Conservation (phyloP, 2,113 vertebrate genomes). For the Percina caprodes region DNA sequence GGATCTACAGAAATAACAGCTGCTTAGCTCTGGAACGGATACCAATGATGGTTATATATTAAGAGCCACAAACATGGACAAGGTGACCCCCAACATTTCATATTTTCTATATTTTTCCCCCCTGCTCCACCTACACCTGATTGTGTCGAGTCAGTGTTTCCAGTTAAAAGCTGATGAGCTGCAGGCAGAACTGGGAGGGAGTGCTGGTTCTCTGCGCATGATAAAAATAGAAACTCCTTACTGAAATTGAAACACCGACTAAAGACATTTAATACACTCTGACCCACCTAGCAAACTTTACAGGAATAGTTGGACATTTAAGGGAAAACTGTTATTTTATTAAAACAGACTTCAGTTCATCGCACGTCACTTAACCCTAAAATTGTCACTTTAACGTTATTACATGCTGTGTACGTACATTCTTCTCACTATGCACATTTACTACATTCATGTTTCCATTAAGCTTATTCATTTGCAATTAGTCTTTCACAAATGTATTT, state of each 20-base stretch:
- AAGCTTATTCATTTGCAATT: too few species aligned
- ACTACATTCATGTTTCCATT: too few species aligned
- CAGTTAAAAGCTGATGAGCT: not conserved
- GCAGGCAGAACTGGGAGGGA: too few species aligned
- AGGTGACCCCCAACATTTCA: not conserved
- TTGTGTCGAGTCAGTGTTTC: not conserved
- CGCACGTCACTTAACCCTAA: too few species aligned
- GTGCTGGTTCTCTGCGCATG: not conserved
- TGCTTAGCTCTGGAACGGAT: not conserved
- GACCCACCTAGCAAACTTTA: not conserved
- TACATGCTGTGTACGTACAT: too few species aligned
- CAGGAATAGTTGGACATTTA: constrained; percentile 1
- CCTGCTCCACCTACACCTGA: not conserved
- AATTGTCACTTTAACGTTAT: too few species aligned
- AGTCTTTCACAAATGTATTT: too few species aligned
- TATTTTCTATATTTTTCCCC: not conserved
- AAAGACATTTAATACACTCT: constrained; percentile 16
- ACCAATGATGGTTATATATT: not conserved
- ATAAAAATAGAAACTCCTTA: constrained; percentile 61
- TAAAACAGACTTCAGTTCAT: too few species aligned
- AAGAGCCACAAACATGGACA: not conserved
- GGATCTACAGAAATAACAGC: not conserved
- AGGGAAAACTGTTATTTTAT: not conserved
- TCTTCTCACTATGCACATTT: too few species aligned
- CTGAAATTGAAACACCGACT: constrained; percentile 22